Base-by-base conservation (phyloP, 2,888 invertebrate species). In the Drosophila anomelani region DNA sequence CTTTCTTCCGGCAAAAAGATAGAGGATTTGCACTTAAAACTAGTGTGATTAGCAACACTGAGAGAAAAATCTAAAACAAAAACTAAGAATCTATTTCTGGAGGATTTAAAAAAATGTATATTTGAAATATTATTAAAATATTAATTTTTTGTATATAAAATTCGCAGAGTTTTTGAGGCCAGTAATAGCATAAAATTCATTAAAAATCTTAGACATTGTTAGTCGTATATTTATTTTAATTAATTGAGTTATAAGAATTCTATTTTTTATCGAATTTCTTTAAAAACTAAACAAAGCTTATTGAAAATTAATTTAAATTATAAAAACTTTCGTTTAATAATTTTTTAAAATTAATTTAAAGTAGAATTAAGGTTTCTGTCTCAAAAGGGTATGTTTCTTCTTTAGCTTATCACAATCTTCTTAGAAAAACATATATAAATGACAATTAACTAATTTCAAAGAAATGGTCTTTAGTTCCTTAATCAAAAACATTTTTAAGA, bases 1-100 rank as follows among this genome's bases (percentile, higher is more conserved):
- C 51, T 34, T 26, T 43, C 41, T 66, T 64, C 67, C 49, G 49
- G 66, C 47, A 43, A n/a, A 29, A 26, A 47, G 51, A 66, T 51
- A 43, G 66, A 29, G 20, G 20, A 29, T 64, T 64, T 38, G 47
- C 63, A 34, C 20, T 46, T 12, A 3, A 43, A 26, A 43, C 34
- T 26, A 34, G 4, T 34, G 13, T 10, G n/a, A 13, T 36, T 53
- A 12, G 12, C 3, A 17, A 3, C 34, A 61, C 43, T 51, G 13
- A 34, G 20, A 0, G 9, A 51, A 34, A 34, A 51, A 32, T 1
- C 0, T 4, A 0, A 1, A 3, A 47, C 0, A 29, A n/a, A 29
- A 15, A 20, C 5, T 2, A 6, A 12, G 5, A 43, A 12, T 10
- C 32, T 9, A 20, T 3, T 36, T 15, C 13, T 13, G 6, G 29